Percentiles rank a stretch among this genome's conserved stretches.
These are phyloP conservation scores for Parnassius orleans DNA, from an alignment of 2,888 invertebrate species.

Conservation along the genomic window DNA sequence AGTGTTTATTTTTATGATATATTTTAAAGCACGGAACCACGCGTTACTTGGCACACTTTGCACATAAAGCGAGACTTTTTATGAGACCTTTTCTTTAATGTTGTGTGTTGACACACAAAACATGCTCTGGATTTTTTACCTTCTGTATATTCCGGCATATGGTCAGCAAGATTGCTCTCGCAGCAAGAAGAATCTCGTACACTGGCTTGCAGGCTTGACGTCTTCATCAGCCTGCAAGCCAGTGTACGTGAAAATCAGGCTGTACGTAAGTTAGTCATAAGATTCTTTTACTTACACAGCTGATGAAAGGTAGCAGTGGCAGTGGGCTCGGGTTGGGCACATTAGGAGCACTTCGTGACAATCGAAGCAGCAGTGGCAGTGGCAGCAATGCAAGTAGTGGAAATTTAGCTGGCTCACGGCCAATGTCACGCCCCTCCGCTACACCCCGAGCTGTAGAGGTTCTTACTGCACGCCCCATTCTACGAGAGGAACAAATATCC, in stretches of 20 bases:
- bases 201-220: not conserved
- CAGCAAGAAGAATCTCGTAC: no score
- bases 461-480: conserved; percentile 89
- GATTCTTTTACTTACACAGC: conserved; percentile 36
- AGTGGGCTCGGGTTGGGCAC: conserved; percentile 72
- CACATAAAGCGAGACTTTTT: no score
- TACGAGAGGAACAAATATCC: conserved; percentile 95
- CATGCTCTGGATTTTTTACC: no score
- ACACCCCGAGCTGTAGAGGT: conserved; percentile 82
- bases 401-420: conserved; percentile 35
- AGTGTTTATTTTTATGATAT: no score
- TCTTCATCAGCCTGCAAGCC: no score
- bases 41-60: no score
- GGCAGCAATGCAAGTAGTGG: conserved; percentile 34
- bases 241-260: no score
- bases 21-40: no score
- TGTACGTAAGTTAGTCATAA: not conserved
- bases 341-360: conserved; percentile 61
- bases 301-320: conserved; percentile 76
- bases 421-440: conserved; percentile 49
- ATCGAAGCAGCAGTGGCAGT: conserved; percentile 45
- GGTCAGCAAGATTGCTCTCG: no score
- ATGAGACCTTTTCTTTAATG: no score
- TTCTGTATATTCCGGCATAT: no score
- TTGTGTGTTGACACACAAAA: no score